Conservation (phyloP, 2,797 vertebrate species). For the Phoxinus dragarum region DNA sequence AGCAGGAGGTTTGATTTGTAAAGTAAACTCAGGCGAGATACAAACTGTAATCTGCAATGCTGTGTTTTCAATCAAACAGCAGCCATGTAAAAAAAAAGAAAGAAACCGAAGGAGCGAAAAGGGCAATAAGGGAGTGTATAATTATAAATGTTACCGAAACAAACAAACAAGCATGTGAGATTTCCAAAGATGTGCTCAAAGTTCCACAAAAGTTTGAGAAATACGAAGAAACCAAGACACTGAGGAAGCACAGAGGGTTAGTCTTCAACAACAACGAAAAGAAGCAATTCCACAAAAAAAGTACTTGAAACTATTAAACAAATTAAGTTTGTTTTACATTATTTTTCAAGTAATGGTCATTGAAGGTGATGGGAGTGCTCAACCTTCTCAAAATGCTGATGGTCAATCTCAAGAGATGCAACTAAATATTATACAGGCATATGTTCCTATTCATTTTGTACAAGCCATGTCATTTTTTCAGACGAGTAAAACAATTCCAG, state of each 20-base stretch:
- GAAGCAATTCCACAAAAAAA: not conserved
- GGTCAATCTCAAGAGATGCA: not conserved
- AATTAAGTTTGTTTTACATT: not conserved
- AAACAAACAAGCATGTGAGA: conserved; percentile 35
- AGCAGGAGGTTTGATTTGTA: conserved; percentile 73
- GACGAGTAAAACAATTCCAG: not conserved
- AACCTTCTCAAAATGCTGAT: not conserved
- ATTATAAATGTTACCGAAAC: conserved; percentile 36
- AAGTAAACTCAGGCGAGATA: conserved; percentile 66
- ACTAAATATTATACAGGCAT: not conserved
- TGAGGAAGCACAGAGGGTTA: not conserved
- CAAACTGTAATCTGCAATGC: conserved; percentile 67
- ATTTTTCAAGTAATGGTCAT: no score
- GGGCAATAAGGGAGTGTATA: conserved; percentile 37
- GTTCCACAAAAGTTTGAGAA: not conserved
- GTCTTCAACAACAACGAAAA: not conserved
- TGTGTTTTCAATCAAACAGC: conserved; percentile 58
- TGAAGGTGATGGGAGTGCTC: not conserved
- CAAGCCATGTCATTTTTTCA: not conserved
- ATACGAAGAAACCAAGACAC: not conserved
- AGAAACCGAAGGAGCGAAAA: not conserved
- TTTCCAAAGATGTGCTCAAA: not conserved
- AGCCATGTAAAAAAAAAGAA: not conserved
- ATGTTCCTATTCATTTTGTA: not conserved
- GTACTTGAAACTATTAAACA: not conserved